Evolutionary conservation across 2,113 vertebrate genomes (phyloP).

Genomic region (Mustela nigripes): DNA sequence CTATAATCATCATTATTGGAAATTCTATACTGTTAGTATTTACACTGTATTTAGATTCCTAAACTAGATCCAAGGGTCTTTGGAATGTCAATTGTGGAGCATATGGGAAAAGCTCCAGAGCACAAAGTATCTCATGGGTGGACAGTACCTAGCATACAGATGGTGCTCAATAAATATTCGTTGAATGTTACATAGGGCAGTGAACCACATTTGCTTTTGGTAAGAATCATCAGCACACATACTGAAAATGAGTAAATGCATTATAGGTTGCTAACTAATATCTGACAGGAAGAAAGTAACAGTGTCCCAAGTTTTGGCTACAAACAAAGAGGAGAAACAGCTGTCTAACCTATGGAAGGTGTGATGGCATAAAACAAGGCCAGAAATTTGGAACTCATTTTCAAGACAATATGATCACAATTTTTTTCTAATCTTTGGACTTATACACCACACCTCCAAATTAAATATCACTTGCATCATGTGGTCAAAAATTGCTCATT

Average conservation of each 20-base stretch:
- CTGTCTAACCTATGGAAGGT: not conserved
- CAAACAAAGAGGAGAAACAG: not conserved
- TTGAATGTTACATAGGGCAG: conserved; percentile 37
- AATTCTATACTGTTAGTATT: not conserved
- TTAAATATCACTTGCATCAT: not conserved
- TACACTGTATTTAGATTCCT: not conserved
- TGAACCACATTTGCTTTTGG: not conserved
- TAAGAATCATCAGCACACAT: not conserved
- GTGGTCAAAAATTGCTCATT: not conserved
- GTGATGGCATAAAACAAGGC: not conserved
- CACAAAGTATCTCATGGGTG: not conserved
- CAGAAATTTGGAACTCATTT: not conserved
- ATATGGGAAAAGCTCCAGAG: not conserved
- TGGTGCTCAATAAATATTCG: not conserved
- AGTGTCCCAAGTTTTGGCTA: not conserved
- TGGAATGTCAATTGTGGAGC: not conserved
- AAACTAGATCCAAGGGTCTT: not conserved
- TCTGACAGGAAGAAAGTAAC: not conserved
- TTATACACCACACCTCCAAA: not conserved
- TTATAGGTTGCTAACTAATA: conserved; percentile 16
- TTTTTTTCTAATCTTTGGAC: not conserved
- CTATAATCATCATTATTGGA: not conserved
- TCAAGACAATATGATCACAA: not conserved
- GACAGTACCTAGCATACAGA: not conserved
- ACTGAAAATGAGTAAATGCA: not conserved